Percentiles rank a stretch among this genome's conserved stretches.
Evolutionary conservation across 2,797 vertebrate species (phyloP).

Genomic region (Sorex maritimensis): DNA sequence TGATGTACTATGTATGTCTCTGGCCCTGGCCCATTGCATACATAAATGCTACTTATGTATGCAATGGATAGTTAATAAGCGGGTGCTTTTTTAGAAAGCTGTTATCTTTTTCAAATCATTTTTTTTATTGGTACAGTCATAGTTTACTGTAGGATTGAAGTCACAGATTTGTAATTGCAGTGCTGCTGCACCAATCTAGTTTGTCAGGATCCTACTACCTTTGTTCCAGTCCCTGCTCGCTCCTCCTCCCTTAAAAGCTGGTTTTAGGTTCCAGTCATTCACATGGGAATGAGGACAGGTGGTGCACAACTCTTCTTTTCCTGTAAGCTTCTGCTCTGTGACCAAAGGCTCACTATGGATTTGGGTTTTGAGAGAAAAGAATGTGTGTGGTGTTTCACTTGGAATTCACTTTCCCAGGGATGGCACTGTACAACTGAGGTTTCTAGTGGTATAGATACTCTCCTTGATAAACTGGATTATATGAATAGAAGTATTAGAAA

Average conservation of each 20-base stretch:
- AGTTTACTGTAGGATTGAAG: too few relatives aligned
- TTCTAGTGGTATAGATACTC: background rate
- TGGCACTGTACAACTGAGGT: background rate
- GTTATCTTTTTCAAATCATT: too few relatives aligned
- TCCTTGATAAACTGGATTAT: background rate
- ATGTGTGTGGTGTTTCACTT: background rate
- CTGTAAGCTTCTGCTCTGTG: background rate
- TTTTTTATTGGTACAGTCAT: too few relatives aligned
- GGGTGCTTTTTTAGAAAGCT: too few relatives aligned
- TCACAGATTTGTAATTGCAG: too few relatives aligned
- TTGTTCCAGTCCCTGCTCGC: too few relatives aligned
- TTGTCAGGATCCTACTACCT: too few relatives aligned
- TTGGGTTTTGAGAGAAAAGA: conserved; percentile 11
- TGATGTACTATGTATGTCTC: too few relatives aligned
- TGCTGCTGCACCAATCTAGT: too few relatives aligned
- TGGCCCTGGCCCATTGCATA: too few relatives aligned
- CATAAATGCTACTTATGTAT: background rate
- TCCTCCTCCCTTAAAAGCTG: background rate
- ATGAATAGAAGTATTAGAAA: background rate
- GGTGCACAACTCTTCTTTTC: background rate
- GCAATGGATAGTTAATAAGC: background rate
- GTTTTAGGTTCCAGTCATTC: conserved; percentile 17
- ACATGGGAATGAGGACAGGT: background rate
- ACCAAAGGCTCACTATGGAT: background rate
- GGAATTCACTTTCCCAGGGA: background rate